phyloP scores from a whole-genome alignment of 30 jellyfish, hydroid and myxozoan genomes.

The Cassiopea andromeda region DNA sequence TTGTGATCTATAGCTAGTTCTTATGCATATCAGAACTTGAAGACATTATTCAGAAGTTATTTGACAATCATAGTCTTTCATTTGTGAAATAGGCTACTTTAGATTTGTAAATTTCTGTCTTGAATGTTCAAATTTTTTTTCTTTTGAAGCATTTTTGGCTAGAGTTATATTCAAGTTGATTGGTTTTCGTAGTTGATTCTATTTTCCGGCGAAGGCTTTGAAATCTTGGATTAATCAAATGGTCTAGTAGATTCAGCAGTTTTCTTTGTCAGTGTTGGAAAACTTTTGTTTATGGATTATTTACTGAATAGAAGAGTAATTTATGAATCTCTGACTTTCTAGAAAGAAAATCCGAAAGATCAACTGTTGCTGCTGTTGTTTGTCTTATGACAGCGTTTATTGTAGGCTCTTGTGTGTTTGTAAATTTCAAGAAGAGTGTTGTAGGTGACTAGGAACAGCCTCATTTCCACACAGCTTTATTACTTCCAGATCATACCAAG shows the following conservation, averaged over 20 bases:
- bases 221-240: background rate
- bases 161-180: too few relatives aligned
- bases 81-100: too few relatives aligned
- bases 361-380: background rate
- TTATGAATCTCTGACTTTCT: background rate
- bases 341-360: background rate
- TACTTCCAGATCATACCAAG: background rate
- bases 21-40: background rate
- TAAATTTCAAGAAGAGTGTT: constrained; percentile 34
- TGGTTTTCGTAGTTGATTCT: too few relatives aligned
- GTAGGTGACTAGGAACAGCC: constrained; percentile 28
- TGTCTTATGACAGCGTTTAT: background rate
- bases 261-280: background rate
- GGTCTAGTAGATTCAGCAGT: background rate
- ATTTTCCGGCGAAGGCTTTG: background rate
- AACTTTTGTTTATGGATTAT: background rate
- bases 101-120: too few relatives aligned
- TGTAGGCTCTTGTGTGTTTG: constrained; percentile 21
- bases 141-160: too few relatives aligned
- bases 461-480: background rate
- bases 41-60: background rate
- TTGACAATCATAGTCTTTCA: background rate
- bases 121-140: too few relatives aligned
- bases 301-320: background rate
- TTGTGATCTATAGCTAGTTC: background rate